Conservation (phyloP, 2,797 vertebrate species). For the Macropodus opercularis region DNA sequence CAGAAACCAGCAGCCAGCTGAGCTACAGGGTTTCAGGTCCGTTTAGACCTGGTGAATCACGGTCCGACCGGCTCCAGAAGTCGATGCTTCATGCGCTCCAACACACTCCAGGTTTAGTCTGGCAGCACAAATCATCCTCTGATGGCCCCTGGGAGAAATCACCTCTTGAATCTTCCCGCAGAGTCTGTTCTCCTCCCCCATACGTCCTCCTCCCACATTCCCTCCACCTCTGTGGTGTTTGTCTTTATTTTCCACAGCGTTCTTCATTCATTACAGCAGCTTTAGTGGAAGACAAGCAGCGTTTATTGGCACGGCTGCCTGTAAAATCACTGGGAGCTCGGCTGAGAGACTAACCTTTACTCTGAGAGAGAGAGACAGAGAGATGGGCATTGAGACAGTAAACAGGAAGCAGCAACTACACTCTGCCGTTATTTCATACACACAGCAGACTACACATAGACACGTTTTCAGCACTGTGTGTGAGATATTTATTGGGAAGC, state of each 20-base stretch:
- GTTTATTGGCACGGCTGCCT: slow-evolving; percentile 53
- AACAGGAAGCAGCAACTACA: slow-evolving; percentile 41
- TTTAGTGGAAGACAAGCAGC: slow-evolving; percentile 30
- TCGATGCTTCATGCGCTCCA: too few relatives aligned
- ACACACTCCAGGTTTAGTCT: too few relatives aligned
- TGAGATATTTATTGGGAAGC: slow-evolving; percentile 79
- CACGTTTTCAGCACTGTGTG: slow-evolving; percentile 18
- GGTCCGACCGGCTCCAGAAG: too few relatives aligned
- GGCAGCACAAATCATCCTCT: too few relatives aligned
- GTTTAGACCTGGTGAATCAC: too few relatives aligned
- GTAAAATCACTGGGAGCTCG: slow-evolving; percentile 37
- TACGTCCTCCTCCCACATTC: neutral
- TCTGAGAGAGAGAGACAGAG: slow-evolving; percentile 8
- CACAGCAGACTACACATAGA: slow-evolving; percentile 17
- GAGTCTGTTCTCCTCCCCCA: too few relatives aligned
- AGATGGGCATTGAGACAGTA: slow-evolving; percentile 37
- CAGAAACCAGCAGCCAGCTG: too few relatives aligned
- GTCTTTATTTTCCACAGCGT: slow-evolving; percentile 30
- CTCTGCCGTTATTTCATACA: slow-evolving; percentile 27
- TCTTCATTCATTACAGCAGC: slow-evolving; percentile 50
- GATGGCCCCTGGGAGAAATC: neutral
- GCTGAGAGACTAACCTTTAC: slow-evolving; percentile 46
- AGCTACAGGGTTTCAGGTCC: too few relatives aligned
- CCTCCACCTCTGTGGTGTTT: neutral
- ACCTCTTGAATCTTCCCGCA: neutral